Base-by-base conservation (phyloP, 2,888 invertebrate species). In the Sarcophaga subvicina region DNA sequence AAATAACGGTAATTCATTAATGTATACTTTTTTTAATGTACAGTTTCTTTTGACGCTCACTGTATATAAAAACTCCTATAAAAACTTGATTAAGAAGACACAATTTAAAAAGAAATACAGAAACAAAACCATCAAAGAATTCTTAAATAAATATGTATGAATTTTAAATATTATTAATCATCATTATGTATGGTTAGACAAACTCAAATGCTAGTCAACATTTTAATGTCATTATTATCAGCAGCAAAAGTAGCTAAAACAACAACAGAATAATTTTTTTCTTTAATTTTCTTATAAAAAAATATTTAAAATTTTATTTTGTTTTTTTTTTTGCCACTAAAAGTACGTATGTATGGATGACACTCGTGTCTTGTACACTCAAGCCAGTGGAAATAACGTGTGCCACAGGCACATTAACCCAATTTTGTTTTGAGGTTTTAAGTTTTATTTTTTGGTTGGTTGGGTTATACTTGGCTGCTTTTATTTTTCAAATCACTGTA, bases 401-500 rank as follows among this genome's bases (percentile, higher is more conserved):
- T 73, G 78, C 83, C 87, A 83, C 59, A 85, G 80, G 81, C 87
- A 85, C 83, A 88, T 85, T 88, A 85, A 88, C 88, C 88, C 75
- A 88, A 85, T 88, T 88, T 71, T 63, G 47, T 10, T 25, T 27
- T 64, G 49, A 45, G 37, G 37, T 37, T 37, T 37, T 0, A 10
- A 37, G 37, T 37, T 37, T 37, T 37, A 37, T 37, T 37, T 37
- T 37, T 64, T 25, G 47, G 63, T 67, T 60, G 20, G 67, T 11
- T 60, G 12, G 20, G 8, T 60, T 66, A 10, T 22, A 27, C 27
- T 62, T 69, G 47, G 37, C 45, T 66, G 45, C 49, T 71, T 49
- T 14, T 72, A 64, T 72, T 54, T 59, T 49, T 45, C 10, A 60
- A 60, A 62, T 62, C 37, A 37, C 37, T 37, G 8, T 37, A 37